Base-by-base conservation (phyloP, 1,140 invertebrate species). In the Drosophila lowei region DNA sequence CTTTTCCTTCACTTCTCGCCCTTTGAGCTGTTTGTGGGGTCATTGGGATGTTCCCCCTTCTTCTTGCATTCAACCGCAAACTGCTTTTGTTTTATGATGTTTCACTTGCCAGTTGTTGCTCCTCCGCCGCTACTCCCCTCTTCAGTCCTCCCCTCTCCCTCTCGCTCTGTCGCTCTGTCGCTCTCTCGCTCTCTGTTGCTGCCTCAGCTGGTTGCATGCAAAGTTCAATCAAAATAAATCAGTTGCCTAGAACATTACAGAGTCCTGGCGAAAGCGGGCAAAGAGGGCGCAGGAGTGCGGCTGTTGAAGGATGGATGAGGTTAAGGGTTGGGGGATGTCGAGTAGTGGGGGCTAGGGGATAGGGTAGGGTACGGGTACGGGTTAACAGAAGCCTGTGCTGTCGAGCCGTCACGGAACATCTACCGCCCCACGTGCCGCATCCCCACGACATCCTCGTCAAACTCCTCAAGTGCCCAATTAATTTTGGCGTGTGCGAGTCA, bases 151-250 rank as follows among this genome's bases (percentile, higher is more conserved):
- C 2, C 28, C 25, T 28, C 7, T 28, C 28, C 7, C 6, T 28
- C 53, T 18, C 34, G 8, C 50, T 16, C 16, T 38, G 2, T 25
- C 48, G 3, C n/a, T 21, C 48, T 8, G 6, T 15, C 23, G 4
- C 48, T 8, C 25, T 3, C 15, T 3, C 4, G 6, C 30, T 15
- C 11, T 23, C 42, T 61, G 52, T 56, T 71, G 30, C 44, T 72
- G 73, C 64, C 46, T 18, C 68, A 53, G 71, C 56, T 57, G 81
- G 54, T 85, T 85, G 80, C 80, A 85, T 85, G 80, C 57, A 86
- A 85, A 86, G 80, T 85, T 85, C 80, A 85, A 85, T 86, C 80
- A 85, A 86, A 85, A 84, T 86, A 86, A 85, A 86, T 79, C 83
- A 80, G 80, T 80, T 86, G 81, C 80, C 68, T 76, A 84, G 83